phyloP scores from a whole-genome alignment of 37 sponge, comb jelly and placozoan species.

The Petrosia ficiformis region DNA sequence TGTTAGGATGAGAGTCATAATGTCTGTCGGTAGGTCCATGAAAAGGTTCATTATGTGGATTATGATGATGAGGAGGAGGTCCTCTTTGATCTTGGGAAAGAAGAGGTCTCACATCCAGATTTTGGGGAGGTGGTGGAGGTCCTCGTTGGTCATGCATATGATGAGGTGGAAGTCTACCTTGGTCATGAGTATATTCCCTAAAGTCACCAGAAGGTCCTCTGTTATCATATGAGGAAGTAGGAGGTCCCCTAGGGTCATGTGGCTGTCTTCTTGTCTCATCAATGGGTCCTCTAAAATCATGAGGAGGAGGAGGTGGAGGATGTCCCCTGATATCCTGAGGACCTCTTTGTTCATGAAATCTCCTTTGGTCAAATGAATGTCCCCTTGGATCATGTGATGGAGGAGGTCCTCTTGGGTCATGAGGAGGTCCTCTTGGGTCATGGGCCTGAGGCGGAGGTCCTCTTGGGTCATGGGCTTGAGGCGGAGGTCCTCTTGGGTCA shows the following conservation, averaged over 20 bases:
- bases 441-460: background rate
- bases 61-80: background rate
- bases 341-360: background rate
- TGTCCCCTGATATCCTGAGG: background rate
- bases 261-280: too few relatives aligned
- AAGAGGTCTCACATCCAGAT: background rate
- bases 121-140: conserved; percentile 5
- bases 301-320: background rate
- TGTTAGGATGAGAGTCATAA: background rate
- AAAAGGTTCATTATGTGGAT: background rate
- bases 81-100: background rate
- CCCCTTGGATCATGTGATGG: background rate
- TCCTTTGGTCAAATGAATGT: too few relatives aligned
- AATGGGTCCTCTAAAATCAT: too few relatives aligned
- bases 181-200: background rate
- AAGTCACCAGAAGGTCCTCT: conserved; percentile 1
- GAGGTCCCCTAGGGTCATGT: background rate
- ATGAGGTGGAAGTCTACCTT: background rate
- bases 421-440: background rate
- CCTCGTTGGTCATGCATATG: background rate
- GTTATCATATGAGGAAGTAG: background rate
- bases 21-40: background rate
- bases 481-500: too few relatives aligned
- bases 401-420: background rate
- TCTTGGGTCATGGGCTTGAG: background rate